Conservation (phyloP, 53 echinoderm and acorn worm species). For the Holothuria leucospilota region DNA sequence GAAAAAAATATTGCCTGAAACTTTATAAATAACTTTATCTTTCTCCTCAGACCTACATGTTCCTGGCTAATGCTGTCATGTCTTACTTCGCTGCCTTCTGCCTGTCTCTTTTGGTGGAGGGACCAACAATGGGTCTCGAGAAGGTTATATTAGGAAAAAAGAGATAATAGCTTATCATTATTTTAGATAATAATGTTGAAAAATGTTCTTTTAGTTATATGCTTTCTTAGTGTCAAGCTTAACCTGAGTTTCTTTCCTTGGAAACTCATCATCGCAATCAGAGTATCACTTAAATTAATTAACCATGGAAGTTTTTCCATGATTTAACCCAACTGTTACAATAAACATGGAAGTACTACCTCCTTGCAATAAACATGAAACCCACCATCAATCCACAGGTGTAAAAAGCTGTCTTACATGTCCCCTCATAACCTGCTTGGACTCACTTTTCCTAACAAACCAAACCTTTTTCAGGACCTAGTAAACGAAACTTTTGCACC, state of each 20-base stretch:
- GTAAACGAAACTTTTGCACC: too few relatives aligned
- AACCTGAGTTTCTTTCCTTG: too few relatives aligned
- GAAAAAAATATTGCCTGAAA: background rate
- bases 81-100: slow-evolving; percentile 49
- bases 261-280: too few relatives aligned
- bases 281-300: background rate
- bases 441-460: too few relatives aligned
- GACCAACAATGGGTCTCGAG: slow-evolving; percentile 46
- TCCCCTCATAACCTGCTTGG: too few relatives aligned
- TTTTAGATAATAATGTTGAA: background rate
- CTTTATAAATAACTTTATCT: background rate
- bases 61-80: slow-evolving; percentile 15
- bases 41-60: slow-evolving; percentile 1
- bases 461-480: too few relatives aligned
- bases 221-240: too few relatives aligned
- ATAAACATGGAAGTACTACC: too few relatives aligned
- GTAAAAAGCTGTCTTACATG: too few relatives aligned
- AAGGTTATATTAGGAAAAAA: slow-evolving; percentile 25
- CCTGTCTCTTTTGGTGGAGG: slow-evolving; percentile 36
- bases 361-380: too few relatives aligned
- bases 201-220: background rate
- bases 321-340: background rate
- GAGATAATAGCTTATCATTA: background rate
- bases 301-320: background rate
- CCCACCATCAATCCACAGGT: too few relatives aligned